phyloP scores from a whole-genome alignment of 2,113 vertebrate species.

The Smithornis capensis region DNA sequence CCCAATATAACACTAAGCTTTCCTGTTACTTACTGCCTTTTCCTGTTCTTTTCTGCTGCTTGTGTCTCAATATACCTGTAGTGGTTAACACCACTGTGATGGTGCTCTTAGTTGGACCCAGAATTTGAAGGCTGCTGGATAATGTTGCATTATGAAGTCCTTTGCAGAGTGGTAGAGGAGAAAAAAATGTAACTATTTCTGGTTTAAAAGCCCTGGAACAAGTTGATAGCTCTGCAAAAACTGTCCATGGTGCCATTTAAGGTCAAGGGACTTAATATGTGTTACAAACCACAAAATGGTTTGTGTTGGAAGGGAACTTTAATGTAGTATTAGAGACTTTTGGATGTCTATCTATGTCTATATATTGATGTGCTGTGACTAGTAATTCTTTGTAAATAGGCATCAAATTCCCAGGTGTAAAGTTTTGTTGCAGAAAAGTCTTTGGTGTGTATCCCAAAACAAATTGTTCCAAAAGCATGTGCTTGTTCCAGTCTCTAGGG shows the following conservation, averaged over 20 bases:
- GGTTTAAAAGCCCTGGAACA: not conserved
- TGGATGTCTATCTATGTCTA: not conserved
- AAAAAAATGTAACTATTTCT: not conserved
- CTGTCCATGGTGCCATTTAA: not conserved
- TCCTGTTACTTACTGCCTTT: not conserved
- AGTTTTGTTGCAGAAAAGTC: not conserved
- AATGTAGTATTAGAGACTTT: not conserved
- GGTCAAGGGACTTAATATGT: accelerated
- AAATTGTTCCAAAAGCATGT: not conserved
- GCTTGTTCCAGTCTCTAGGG: not conserved
- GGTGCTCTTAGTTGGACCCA: not conserved
- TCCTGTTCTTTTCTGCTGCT: not conserved
- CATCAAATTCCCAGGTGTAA: not conserved
- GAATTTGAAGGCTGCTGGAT: not conserved
- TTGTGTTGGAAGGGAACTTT: not conserved
- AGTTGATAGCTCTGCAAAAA: not conserved
- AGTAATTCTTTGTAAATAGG: not conserved
- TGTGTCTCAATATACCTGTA: not conserved
- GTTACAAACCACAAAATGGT: not conserved
- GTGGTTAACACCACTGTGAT: accelerated
- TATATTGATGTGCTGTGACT: not conserved
- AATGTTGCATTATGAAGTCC: accelerated
- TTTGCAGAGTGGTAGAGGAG: accelerated
- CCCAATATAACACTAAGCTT: not conserved
- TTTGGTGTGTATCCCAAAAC: not conserved